A percentile compares a stretch with the other conserved stretches of the same genome.
Evolutionary conservation across 2,888 invertebrate species (phyloP).

Genomic region (Cremastinae sp.): DNA sequence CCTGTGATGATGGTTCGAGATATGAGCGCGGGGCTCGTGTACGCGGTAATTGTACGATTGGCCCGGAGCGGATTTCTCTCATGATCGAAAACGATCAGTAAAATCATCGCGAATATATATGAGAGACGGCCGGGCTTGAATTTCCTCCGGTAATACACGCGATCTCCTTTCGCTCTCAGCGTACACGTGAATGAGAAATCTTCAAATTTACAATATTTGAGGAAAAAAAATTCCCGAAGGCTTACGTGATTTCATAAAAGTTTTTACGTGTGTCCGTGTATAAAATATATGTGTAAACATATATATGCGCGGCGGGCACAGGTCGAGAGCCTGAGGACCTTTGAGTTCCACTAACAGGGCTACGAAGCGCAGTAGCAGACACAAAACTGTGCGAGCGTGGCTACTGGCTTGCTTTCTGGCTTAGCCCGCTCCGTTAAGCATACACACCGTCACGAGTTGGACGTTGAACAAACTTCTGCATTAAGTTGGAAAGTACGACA

Average conservation of each 20-base stretch:
- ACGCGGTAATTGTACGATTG: constrained; percentile 37
- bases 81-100: constrained; percentile 45
- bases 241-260: constrained; percentile 46
- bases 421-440: constrained; percentile 50
- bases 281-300: not conserved
- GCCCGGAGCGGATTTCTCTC: constrained; percentile 34
- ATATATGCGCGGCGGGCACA: constrained; percentile 13
- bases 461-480: constrained; percentile 57
- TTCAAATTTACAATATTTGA: constrained; percentile 43
- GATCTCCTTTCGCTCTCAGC: constrained; percentile 2
- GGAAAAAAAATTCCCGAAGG: constrained; percentile 28
- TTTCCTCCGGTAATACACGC: not conserved
- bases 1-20: constrained; percentile 34
- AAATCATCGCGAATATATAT: constrained; percentile 39
- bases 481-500: constrained; percentile 57
- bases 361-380: constrained; percentile 25
- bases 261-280: not conserved
- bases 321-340: constrained; percentile 48
- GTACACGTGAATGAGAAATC: constrained; percentile 22
- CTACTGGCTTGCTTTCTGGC: constrained; percentile 44
- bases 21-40: constrained; percentile 8
- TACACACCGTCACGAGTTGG: constrained; percentile 53
- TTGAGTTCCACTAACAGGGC: constrained; percentile 50
- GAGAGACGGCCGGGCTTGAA: not conserved
- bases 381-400: constrained; percentile 7